Conservation (phyloP, 2,888 invertebrate genomes). For the Acrobasis consociella region DNA sequence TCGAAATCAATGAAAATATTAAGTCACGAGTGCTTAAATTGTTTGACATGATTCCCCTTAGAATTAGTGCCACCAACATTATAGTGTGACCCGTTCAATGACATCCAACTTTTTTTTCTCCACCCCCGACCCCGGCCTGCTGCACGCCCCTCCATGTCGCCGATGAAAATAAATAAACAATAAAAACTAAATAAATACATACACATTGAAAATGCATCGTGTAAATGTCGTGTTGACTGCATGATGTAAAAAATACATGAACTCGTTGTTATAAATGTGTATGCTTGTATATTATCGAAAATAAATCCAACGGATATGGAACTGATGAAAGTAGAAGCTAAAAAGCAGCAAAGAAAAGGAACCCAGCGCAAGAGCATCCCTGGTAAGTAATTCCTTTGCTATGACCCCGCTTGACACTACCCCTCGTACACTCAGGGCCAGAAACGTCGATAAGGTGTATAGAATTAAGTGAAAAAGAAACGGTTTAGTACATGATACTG, state of each 20-base stretch:
- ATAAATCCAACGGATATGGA: conserved; percentile 54
- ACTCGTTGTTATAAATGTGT: conserved; percentile 74
- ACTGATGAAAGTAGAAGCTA: conserved; percentile 89
- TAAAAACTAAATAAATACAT: conserved; percentile 57
- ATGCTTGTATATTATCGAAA: conserved; percentile 60
- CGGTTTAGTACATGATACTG: background rate
- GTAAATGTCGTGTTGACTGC: conserved; percentile 80
- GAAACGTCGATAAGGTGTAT: conserved; percentile 39
- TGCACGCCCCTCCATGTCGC: conserved; percentile 77
- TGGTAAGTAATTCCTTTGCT: conserved; percentile 88
- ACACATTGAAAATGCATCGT: conserved; percentile 77
- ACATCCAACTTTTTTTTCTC: conserved; percentile 79
- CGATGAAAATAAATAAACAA: conserved; percentile 61
- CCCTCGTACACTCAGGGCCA: conserved; percentile 63
- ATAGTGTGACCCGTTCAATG: conserved; percentile 80
- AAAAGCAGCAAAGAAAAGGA: conserved; percentile 95
- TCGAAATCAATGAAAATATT: conserved; percentile 9
- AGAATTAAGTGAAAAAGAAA: conserved; percentile 23
- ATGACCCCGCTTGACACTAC: conserved; percentile 58
- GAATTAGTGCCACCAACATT: conserved; percentile 66
- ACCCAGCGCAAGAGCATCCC: conserved; percentile 88
- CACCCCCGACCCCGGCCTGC: conserved; percentile 76
- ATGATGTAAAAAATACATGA: conserved; percentile 74
- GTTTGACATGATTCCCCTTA: conserved; percentile 51
- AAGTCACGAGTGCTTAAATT: conserved; percentile 50